Evolutionary conservation across 2,797 vertebrate genomes (phyloP), one percentile per base, ranked within the genome.

Genomic region (Anguilla marmorata): DNA sequence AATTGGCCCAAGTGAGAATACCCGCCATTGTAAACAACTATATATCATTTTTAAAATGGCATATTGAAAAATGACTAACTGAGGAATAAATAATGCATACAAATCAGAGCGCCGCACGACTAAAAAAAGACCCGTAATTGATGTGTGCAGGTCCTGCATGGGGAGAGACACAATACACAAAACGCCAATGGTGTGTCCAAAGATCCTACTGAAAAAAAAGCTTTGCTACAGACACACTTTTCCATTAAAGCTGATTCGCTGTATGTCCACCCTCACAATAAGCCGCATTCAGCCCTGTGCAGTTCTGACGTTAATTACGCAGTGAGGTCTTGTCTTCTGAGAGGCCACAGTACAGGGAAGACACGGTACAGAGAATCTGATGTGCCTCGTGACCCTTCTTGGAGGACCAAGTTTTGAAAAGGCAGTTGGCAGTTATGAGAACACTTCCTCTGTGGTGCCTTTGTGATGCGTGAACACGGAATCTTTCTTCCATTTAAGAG

Each of bases 1-100:
- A 63, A 85, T 85, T 74, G 83, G 87, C 41, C 83, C 87, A 66
- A 41, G 19, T 52, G 87, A 74, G 83, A 85, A 88, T 54, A 85
- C 80, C 33, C 37, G 60, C 87, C 58, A 74, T 19, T 37, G 84
- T 74, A 88, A 85, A 45, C 50, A 52, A 85, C n/a, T 48, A 37
- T 2, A 60, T 16, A 63, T 63, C 27, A 85, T 41, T 41, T 2
- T 30, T 48, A 76, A 58, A 56, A 74, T 88, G 82, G 69, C 83
- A 85, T 27, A 9, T 33, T 74, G 83, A 85, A 85, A 66, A 85
- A 88, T 45, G 24, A 58, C 19, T 52, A 85, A 79, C 24, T 48
- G 74, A 45, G 21, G 37, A 74, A 45, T 85, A 19, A 88, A 88
- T 88, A 58, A 88, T 85, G 37, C 27, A 84, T 88, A 60, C 19